Base-by-base conservation (phyloP, 2,888 invertebrate genomes). In the Gisinianus flammeolus region DNA sequence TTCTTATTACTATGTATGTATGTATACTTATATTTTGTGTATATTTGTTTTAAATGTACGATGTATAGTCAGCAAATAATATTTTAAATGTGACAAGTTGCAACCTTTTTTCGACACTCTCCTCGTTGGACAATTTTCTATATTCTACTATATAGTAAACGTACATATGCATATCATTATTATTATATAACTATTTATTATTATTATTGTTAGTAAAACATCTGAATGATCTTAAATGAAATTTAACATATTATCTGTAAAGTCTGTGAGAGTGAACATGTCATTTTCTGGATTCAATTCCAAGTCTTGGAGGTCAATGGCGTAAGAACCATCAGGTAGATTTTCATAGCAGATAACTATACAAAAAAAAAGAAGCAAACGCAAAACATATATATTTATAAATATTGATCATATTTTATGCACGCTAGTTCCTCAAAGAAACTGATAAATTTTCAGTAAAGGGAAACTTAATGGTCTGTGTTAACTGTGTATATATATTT, bases 291-390 rank as follows among this genome's bases (percentile, higher is more conserved):
- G 16, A 44, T 62, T 22, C 30, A 52, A 31, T 28, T 69, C 26
- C 19, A 33, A 31, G 19, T 71, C 71, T 3, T 77, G 71, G 10
- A 77, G 64, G 33, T 70, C 64, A 31, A 77, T 77, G 5, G 76
- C 56, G 33, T 77, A 77, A 1, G 70, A 64, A 2, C 70, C 64
- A 4, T 77, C 70, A 5, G 77, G 71, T 16, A 77, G 44, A 30
- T 71, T 71, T 66, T 77, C 71, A 66, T 77, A 77, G n/a, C 70
- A 77, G 24, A 77, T 62, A 24, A 70, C 77, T 77, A 66, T 12
- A 26, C 16, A 62, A 26, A 2, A 24, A 24, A 24, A 24, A 62
- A 6, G 26, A 62, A 12, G 35, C 35, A 19, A 44, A 44, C 16
- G 44, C n/a, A n/a, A 56, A 5, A 12, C 19, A 56, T n/a, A 10